Percentiles rank a stretch among this genome's conserved stretches.
phyloP scores from a whole-genome alignment of 2,888 invertebrate species.

The Synanthedon formicaeformis region DNA sequence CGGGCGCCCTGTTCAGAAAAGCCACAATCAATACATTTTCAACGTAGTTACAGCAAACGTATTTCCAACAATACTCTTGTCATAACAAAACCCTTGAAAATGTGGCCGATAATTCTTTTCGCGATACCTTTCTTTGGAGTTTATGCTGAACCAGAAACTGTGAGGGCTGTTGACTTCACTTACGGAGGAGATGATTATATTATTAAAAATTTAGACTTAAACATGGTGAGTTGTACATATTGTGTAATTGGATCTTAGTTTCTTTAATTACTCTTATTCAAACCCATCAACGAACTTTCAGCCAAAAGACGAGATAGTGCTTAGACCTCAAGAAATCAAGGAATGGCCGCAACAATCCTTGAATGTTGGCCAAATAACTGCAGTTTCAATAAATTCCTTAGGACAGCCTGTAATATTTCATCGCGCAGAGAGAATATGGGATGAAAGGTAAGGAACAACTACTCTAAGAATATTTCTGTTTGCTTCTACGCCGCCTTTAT shows the following conservation, averaged over 20 bases:
- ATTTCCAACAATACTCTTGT: slow-evolving; percentile 24
- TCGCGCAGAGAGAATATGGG: slow-evolving; percentile 83
- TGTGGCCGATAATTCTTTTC: slow-evolving; percentile 36
- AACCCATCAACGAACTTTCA: slow-evolving; percentile 15
- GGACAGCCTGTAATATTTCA: slow-evolving; percentile 89
- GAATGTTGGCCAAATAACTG: slow-evolving; percentile 85
- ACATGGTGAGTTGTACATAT: slow-evolving; percentile 35
- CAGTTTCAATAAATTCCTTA: slow-evolving; percentile 83
- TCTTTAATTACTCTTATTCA: slow-evolving; percentile 1
- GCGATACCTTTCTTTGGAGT: slow-evolving; percentile 27
- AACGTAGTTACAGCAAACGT: slow-evolving; percentile 25
- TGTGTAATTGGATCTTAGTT: neutral
- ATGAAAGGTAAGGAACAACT: slow-evolving; percentile 68
- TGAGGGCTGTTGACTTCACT: slow-evolving; percentile 58
- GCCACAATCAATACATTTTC: slow-evolving; percentile 46
- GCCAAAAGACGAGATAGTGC: slow-evolving; percentile 61
- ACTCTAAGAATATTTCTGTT: neutral
- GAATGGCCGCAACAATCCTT: slow-evolving; percentile 73
- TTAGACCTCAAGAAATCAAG: slow-evolving; percentile 74
- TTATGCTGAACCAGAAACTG: slow-evolving; percentile 56
- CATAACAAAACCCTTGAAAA: slow-evolving; percentile 42
- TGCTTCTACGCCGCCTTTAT: neutral
- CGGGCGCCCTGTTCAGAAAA: slow-evolving; percentile 12
- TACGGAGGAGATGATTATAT: slow-evolving; percentile 53
- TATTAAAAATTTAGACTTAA: slow-evolving; percentile 48